A percentile compares a stretch with the other conserved stretches of the same genome.
Conservation (phyloP, 2,888 invertebrate species). For the Acleris holmiana region DNA sequence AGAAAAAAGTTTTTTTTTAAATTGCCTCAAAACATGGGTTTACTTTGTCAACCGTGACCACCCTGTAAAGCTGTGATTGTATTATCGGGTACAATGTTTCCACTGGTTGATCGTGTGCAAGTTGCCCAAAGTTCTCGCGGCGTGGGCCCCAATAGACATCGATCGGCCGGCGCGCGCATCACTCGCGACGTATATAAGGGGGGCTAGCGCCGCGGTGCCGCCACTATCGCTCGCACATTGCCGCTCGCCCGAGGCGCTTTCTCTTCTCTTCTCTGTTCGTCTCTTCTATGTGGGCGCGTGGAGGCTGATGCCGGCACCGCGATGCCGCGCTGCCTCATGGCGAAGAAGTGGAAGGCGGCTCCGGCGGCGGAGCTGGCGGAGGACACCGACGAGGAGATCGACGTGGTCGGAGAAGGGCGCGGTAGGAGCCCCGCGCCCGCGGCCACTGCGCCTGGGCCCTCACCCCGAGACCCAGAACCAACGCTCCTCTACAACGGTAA, state of each 20-base stretch:
- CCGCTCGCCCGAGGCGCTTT: conserved; percentile 82
- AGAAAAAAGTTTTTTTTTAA: too few relatives aligned
- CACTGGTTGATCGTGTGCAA: conserved; percentile 75
- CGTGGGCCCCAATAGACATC: conserved; percentile 56
- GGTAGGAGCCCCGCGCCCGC: conserved; percentile 81
- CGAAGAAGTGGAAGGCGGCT: conserved; percentile 96
- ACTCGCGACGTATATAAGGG: conserved; percentile 71
- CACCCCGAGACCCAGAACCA: conserved; percentile 88
- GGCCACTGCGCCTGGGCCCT: conserved; percentile 87
- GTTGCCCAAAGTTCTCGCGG: conserved; percentile 71
- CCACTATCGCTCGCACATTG: conserved; percentile 83
- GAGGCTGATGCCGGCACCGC: conserved; percentile 85
- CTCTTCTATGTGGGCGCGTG: conserved; percentile 82
- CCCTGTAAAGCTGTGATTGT: conserved; percentile 31
- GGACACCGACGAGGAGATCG: conserved; percentile 91
- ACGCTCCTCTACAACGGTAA: conserved; percentile 91
- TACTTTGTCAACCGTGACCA: too few relatives aligned
- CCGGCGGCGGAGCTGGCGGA: conserved; percentile 85
- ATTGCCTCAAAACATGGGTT: too few relatives aligned
- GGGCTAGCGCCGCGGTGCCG: conserved; percentile 65
- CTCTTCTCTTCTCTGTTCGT: conserved; percentile 82
- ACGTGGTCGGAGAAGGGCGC: conserved; percentile 93
- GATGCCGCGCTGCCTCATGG: conserved; percentile 98
- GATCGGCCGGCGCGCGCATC: conserved; percentile 80
- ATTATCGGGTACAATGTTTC: conserved; percentile 48